Percentiles rank a stretch among this genome's conserved stretches.
These are phyloP conservation scores for Steatocranus sp. DNA, from an alignment of 2,797 vertebrate genomes.

Conservation along the genomic window DNA sequence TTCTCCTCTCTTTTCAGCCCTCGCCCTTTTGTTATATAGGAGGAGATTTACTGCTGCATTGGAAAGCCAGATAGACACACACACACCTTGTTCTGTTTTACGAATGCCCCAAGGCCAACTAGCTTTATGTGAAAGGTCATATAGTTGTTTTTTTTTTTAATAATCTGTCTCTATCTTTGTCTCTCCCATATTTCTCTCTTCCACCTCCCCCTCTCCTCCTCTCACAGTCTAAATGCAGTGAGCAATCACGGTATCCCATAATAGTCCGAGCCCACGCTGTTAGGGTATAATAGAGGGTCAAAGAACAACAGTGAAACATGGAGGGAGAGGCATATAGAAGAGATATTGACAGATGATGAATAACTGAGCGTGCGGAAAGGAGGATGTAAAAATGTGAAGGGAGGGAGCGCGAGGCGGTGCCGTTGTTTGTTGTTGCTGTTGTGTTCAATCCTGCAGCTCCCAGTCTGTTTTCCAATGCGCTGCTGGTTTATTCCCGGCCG, in stretches of 20 bases:
- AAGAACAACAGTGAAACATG: background rate
- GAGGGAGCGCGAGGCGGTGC: background rate
- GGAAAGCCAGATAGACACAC: background rate
- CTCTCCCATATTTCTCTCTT: background rate
- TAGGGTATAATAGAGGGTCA: conserved; percentile 1
- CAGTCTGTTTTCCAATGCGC: conserved; percentile 8
- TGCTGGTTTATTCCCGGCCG: background rate
- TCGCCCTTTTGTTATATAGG: background rate
- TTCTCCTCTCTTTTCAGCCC: background rate
- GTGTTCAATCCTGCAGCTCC: background rate
- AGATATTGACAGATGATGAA: conserved; percentile 22
- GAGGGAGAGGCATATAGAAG: background rate
- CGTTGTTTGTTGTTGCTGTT: conserved; percentile 18
- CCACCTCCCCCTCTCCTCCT: conserved; percentile 32
- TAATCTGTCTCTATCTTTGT: conserved; percentile 11
- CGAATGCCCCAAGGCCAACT: conserved; percentile 26
- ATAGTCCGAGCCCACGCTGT: conserved; percentile 31
- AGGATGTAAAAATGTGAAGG: background rate
- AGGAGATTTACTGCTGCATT: background rate
- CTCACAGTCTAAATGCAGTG: conserved; percentile 35
- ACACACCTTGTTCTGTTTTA: conserved; percentile 11
- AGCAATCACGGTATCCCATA: conserved; percentile 29
- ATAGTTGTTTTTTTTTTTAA: background rate
- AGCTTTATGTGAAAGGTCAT: conserved; percentile 15
- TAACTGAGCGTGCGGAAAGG: background rate